phyloP scores from a whole-genome alignment of 1,140 invertebrate genomes.

The Cryptotermes secundus region DNA sequence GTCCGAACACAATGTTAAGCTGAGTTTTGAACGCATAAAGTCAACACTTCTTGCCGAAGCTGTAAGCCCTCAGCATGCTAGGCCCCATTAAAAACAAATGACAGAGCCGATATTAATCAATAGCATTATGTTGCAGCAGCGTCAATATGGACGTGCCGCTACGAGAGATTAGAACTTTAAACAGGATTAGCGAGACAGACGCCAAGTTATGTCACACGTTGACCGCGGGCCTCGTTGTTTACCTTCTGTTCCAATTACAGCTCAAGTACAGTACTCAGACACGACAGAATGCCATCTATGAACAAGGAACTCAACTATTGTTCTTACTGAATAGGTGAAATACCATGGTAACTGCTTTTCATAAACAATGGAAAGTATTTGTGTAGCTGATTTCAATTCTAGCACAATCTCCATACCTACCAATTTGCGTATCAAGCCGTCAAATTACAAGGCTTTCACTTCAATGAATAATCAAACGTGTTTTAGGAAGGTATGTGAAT shows the following conservation, averaged over 20 bases:
- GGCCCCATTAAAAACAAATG: constrained; percentile 10
- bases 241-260: neutral
- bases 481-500: too few species aligned
- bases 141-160: constrained; percentile 1
- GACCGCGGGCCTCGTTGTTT: neutral
- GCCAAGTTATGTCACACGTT: neutral
- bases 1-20: neutral
- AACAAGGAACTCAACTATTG: neutral
- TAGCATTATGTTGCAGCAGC: neutral
- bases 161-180: constrained; percentile 5
- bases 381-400: neutral
- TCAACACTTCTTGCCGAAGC: neutral
- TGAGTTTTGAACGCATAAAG: neutral
- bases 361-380: neutral
- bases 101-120: neutral
- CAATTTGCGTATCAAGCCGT: too few species aligned
- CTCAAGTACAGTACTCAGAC: neutral
- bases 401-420: too few species aligned
- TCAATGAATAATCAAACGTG: too few species aligned
- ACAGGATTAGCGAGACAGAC: neutral
- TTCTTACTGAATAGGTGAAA: neutral
- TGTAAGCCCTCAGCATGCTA: neutral
- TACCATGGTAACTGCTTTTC: neutral
- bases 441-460: too few species aligned
- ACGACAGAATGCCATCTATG: neutral